Percentiles rank a stretch among this genome's conserved stretches.
These are phyloP conservation scores for Noctua fimbriata DNA, from an alignment of 2,888 invertebrate species.

Conservation along the genomic window DNA sequence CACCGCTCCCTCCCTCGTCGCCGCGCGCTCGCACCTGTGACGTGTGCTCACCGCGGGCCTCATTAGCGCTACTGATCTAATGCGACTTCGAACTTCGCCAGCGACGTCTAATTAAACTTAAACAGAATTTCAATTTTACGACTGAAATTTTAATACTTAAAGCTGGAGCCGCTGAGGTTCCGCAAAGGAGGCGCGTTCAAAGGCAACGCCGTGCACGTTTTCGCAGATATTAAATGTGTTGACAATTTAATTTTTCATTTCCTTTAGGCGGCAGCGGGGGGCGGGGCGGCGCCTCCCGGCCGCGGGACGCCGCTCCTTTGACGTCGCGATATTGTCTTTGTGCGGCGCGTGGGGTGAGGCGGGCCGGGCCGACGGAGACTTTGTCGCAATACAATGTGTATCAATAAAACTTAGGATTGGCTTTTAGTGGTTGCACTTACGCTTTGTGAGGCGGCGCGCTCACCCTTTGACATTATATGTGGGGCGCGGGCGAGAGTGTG, in stretches of 20 bases:
- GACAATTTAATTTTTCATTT: constrained; percentile 91
- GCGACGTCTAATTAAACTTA: constrained; percentile 89
- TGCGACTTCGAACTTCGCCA: constrained; percentile 87
- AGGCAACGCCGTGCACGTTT: constrained; percentile 89
- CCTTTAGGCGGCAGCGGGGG: constrained; percentile 86
- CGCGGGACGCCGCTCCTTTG: constrained; percentile 87
- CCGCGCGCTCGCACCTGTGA: constrained; percentile 81
- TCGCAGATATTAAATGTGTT: constrained; percentile 91
- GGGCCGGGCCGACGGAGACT: constrained; percentile 88
- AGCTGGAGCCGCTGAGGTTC: constrained; percentile 84
- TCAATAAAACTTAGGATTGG: constrained; percentile 91
- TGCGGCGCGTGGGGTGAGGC: constrained; percentile 88
- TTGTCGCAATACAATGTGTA: constrained; percentile 91
- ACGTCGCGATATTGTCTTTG: constrained; percentile 91
- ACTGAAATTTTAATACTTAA: constrained; percentile 89
- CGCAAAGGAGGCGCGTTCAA: constrained; percentile 88
- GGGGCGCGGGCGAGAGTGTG: constrained; percentile 73
- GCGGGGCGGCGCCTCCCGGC: constrained; percentile 79
- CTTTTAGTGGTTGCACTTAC: constrained; percentile 91
- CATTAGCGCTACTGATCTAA: constrained; percentile 89
- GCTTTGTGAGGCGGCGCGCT: constrained; percentile 90
- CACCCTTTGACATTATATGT: constrained; percentile 90
- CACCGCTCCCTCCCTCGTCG: constrained; percentile 59
- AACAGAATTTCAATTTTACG: constrained; percentile 89
- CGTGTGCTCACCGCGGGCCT: constrained; percentile 88